phyloP scores from a whole-genome alignment of 2,888 invertebrate species.

The Nemapogon koenigi region DNA sequence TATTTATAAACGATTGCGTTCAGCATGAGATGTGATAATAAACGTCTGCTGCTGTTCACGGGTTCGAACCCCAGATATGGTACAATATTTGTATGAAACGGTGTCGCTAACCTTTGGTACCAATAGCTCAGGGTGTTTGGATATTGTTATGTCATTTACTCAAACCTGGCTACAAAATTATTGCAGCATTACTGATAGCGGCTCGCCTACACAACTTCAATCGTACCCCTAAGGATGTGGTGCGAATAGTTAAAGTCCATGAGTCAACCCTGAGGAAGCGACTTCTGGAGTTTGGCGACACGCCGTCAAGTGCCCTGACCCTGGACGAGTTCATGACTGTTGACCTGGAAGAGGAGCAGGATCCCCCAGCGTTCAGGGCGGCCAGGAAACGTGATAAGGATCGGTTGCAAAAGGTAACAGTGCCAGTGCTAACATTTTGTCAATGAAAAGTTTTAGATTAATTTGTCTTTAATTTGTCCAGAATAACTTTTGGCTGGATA shows the following conservation, averaged over 20 bases:
- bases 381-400: slow-evolving; percentile 90
- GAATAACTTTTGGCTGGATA: too few species aligned
- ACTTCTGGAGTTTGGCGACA: slow-evolving; percentile 94
- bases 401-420: slow-evolving; percentile 77
- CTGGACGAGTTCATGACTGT: slow-evolving; percentile 97
- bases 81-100: too few species aligned
- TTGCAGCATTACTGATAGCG: slow-evolving; percentile 89
- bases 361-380: slow-evolving; percentile 93
- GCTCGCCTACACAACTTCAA: slow-evolving; percentile 92
- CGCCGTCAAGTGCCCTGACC: slow-evolving; percentile 93
- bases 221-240: slow-evolving; percentile 84
- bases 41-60: too few species aligned
- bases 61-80: too few species aligned
- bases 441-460: too few species aligned
- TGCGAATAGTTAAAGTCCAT: slow-evolving; percentile 94
- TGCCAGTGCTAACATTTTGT: too few species aligned
- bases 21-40: too few species aligned
- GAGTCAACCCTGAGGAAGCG: slow-evolving; percentile 91
- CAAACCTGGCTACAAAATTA: background rate
- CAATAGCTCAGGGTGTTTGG: too few species aligned
- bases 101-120: too few species aligned
- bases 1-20: too few species aligned
- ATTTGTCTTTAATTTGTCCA: too few species aligned
- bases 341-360: slow-evolving; percentile 95
- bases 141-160: too few species aligned